Evolutionary conservation across 2,888 invertebrate genomes (phyloP).

Genomic region (Diaprepes abbreviatus): DNA sequence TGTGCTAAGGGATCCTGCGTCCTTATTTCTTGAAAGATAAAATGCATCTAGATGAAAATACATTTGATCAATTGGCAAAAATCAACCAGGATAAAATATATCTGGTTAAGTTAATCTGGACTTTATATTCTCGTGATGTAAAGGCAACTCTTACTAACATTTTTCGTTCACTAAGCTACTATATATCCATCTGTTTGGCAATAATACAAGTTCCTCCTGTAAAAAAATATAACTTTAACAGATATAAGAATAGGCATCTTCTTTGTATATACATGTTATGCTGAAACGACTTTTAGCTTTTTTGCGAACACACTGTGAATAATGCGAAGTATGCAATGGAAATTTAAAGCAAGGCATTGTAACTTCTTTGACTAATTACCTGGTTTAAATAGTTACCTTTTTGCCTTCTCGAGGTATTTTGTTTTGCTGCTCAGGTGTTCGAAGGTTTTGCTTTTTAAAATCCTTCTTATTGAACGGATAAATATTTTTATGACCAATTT

Average conservation of each 20-base stretch:
- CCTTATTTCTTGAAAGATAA: no score
- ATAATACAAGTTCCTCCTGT: no score
- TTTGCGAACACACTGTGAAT: slow-evolving; percentile 13
- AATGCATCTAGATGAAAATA: no score
- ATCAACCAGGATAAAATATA: no score
- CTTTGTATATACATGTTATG: slow-evolving; percentile 1
- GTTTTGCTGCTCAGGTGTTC: slow-evolving; percentile 15
- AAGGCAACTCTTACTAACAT: no score
- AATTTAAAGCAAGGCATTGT: slow-evolving; percentile 39
- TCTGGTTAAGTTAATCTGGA: no score
- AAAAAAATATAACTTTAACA: no score
- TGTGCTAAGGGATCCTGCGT: no score
- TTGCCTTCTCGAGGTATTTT: slow-evolving; percentile 25
- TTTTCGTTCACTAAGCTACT: no score
- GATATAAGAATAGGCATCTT: background rate
- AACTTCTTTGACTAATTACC: slow-evolving; percentile 42
- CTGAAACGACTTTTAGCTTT: slow-evolving; percentile 4
- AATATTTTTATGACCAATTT: slow-evolving; percentile 1
- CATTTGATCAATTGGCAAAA: no score
- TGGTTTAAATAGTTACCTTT: slow-evolving; percentile 29
- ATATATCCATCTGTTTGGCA: no score
- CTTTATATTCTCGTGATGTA: no score
- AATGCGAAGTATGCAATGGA: slow-evolving; percentile 10
- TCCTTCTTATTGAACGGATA: slow-evolving; percentile 3
- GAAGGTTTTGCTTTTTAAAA: slow-evolving; percentile 6